Evolutionary conservation across 1,140 invertebrate species (phyloP).

Genomic region (Pomacea maculata): DNA sequence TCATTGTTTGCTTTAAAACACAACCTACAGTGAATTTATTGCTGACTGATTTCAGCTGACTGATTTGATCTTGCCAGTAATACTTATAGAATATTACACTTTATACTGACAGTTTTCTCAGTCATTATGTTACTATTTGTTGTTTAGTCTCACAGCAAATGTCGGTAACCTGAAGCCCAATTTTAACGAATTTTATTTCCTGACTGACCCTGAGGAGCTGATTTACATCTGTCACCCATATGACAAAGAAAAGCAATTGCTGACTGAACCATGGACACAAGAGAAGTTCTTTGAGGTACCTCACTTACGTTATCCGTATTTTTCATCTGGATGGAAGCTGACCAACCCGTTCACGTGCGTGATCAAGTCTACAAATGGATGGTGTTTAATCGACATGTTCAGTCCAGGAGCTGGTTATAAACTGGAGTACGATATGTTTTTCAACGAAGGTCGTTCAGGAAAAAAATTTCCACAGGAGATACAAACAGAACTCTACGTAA

Average conservation of each 20-base stretch:
- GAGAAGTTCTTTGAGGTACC: neutral
- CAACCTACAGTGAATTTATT: too few species aligned
- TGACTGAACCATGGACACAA: neutral
- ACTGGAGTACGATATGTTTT: slow-evolving; percentile 3
- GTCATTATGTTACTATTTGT: too few species aligned
- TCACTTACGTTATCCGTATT: neutral
- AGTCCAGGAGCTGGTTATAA: too few species aligned
- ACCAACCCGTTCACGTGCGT: neutral
- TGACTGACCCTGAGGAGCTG: slow-evolving; percentile 4
- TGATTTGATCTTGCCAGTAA: too few species aligned
- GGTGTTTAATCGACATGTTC: neutral
- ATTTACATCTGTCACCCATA: slow-evolving; percentile 3
- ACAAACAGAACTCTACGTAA: neutral
- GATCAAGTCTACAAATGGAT: neutral
- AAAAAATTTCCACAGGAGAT: neutral
- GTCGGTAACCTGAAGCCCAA: fast-evolving
- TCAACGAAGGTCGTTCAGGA: neutral
- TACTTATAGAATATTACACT: too few species aligned
- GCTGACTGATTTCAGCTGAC: too few species aligned
- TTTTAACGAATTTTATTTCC: slow-evolving; percentile 8
- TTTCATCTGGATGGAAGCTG: neutral
- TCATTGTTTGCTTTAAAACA: too few species aligned
- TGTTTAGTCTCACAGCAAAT: too few species aligned
- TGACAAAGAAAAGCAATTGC: neutral
- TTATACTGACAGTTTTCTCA: too few species aligned